A percentile compares a stretch with the other conserved stretches of the same genome.
Evolutionary conservation across 2,113 vertebrate species (phyloP).

Genomic region (Psophia crepitans): DNA sequence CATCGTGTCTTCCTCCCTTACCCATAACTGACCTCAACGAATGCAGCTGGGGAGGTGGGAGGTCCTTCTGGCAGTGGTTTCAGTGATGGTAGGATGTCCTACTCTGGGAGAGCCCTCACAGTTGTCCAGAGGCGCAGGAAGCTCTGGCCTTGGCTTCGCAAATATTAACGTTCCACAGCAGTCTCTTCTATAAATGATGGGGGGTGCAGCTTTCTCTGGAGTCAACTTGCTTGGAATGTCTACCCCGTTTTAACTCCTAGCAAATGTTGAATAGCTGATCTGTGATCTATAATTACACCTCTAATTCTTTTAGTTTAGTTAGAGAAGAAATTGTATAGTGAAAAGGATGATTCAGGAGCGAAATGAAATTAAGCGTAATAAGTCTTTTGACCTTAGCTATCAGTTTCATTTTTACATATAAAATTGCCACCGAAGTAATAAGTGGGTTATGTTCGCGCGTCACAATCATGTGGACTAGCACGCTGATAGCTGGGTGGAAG

Average conservation of each 20-base stretch:
- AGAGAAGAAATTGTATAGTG: constrained; percentile 22
- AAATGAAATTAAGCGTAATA: constrained; percentile 64
- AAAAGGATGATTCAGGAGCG: constrained; percentile 33
- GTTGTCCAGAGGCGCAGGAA: not conserved
- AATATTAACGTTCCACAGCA: not conserved
- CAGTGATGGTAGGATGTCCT: not conserved
- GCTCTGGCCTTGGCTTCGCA: not conserved
- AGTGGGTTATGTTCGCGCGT: constrained; percentile 5
- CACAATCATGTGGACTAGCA: constrained; percentile 13
- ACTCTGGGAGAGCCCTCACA: not conserved
- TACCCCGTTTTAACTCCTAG: not conserved
- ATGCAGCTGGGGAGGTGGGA: not conserved
- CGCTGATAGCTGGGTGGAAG: constrained; percentile 11
- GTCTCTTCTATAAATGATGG: not conserved
- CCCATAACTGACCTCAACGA: not conserved
- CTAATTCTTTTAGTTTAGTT: constrained; percentile 42
- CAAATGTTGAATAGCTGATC: constrained; percentile 4
- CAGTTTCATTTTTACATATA: constrained; percentile 69
- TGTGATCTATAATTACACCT: constrained; percentile 43
- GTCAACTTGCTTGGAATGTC: not conserved
- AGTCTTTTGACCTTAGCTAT: constrained; percentile 64
- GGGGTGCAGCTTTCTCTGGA: not conserved
- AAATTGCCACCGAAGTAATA: constrained; percentile 62
- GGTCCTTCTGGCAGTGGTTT: not conserved
- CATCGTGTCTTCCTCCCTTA: not conserved